Conservation (phyloP, 2,113 vertebrate species). For the Cyanocitta stelleri region DNA sequence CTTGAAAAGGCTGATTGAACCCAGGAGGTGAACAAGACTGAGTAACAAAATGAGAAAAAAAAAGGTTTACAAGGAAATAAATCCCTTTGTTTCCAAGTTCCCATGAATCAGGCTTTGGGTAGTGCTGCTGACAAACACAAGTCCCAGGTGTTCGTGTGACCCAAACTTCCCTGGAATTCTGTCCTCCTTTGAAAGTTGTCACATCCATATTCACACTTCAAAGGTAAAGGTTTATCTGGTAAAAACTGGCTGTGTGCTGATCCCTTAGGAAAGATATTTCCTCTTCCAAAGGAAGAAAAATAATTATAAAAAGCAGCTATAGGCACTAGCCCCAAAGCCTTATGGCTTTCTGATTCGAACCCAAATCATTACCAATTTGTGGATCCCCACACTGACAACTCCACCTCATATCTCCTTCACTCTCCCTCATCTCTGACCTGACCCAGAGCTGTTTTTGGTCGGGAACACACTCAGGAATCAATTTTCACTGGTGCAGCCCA, state of each 20-base stretch:
- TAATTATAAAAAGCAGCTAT: neutral
- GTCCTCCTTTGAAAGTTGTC: neutral
- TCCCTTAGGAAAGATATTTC: neutral
- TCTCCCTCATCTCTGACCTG: rapidly evolving
- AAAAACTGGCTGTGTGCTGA: neutral
- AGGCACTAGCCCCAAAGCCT: neutral
- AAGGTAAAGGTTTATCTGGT: neutral
- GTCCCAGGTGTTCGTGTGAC: too few relatives aligned
- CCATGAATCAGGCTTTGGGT: neutral
- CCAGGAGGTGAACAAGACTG: neutral
- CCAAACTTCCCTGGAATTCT: neutral
- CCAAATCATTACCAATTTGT: neutral
- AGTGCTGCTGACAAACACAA: neutral
- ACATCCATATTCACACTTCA: neutral
- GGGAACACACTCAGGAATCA: rapidly evolving
- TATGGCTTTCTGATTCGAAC: neutral
- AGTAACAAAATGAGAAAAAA: neutral
- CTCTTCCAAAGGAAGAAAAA: neutral
- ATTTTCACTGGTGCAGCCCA: rapidly evolving
- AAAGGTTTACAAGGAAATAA: neutral
- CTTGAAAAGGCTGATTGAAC: neutral
- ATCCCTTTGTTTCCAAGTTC: neutral
- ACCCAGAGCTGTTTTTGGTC: neutral
- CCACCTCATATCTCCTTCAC: rapidly evolving
- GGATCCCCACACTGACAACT: neutral